A percentile compares a stretch with the other conserved stretches of the same genome.
These are phyloP conservation scores for Shinisaurus crocodilurus DNA, from an alignment of 2,113 vertebrate genomes.

Conservation along the genomic window DNA sequence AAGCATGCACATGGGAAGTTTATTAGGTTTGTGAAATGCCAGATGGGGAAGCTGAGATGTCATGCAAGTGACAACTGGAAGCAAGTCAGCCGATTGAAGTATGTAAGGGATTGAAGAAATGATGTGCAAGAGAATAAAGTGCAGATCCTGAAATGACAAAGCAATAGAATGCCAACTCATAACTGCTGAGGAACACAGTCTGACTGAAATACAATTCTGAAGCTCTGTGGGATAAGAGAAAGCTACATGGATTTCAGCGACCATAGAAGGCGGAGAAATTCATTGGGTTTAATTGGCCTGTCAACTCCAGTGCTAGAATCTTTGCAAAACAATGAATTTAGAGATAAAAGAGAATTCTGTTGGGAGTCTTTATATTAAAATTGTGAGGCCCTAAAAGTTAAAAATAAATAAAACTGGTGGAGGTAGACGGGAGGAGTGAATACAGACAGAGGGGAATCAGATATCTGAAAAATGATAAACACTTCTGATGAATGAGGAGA, in stretches of 20 bases:
- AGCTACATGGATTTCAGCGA: background rate
- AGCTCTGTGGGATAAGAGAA: background rate
- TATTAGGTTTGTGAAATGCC: conserved; percentile 35
- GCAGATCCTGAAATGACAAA: background rate
- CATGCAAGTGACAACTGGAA: conserved; percentile 11
- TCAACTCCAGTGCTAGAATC: background rate
- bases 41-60: conserved; percentile 6
- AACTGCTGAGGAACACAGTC: background rate
- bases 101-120: background rate
- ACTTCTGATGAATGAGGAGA: background rate
- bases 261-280: background rate
- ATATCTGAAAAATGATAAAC: background rate
- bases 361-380: background rate
- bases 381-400: background rate
- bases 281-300: conserved; percentile 14
- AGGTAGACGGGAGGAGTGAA: background rate
- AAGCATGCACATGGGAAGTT: conserved; percentile 1
- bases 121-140: background rate
- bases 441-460: background rate
- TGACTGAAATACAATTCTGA: background rate
- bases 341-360: background rate
- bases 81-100: conserved; percentile 1
- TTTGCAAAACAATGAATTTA: conserved; percentile 11
- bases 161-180: background rate
- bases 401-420: background rate